Conservation (phyloP, 1,140 invertebrate genomes). For the Maconellicoccus hirsutus region DNA sequence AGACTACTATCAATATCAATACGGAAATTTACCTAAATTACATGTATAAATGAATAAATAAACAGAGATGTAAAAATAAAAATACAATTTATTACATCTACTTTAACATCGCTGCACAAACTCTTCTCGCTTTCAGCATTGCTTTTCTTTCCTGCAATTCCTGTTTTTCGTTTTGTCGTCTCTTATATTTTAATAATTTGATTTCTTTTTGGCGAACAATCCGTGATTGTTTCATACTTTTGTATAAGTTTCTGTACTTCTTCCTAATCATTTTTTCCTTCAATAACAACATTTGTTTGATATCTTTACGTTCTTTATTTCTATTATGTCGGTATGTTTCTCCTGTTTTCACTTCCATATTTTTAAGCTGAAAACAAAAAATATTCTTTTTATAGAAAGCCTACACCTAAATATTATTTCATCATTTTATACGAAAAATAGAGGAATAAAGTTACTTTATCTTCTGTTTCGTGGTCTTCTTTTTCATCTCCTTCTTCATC, state of each 20-base stretch:
- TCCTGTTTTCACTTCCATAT: slow-evolving; percentile 62
- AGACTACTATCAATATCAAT: slow-evolving; percentile 12
- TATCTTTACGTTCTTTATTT: slow-evolving; percentile 55
- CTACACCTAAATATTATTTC: background rate
- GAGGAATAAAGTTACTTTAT: background rate
- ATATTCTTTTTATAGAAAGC: background rate
- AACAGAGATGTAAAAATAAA: background rate
- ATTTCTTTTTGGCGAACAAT: slow-evolving; percentile 72
- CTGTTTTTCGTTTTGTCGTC: slow-evolving; percentile 32
- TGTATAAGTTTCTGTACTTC: slow-evolving; percentile 81
- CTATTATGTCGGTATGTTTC: slow-evolving; percentile 57
- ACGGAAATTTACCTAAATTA: slow-evolving; percentile 15
- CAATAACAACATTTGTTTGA: slow-evolving; percentile 75
- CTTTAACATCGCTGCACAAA: slow-evolving; percentile 8
- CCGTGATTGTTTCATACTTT: slow-evolving; percentile 78
- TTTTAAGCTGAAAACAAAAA: slow-evolving; percentile 46
- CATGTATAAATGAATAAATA: background rate
- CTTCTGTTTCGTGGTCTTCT: slow-evolving; percentile 21
- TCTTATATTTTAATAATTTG: slow-evolving; percentile 64
- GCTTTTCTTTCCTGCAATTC: slow-evolving; percentile 23
- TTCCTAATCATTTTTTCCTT: slow-evolving; percentile 94
- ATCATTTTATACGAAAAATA: no score
- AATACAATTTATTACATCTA: background rate
- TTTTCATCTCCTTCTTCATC: slow-evolving; percentile 26
- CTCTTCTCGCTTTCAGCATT: slow-evolving; percentile 21